Base-by-base conservation (phyloP, 2,113 vertebrate species). In the Prochilodus magdalenae region DNA sequence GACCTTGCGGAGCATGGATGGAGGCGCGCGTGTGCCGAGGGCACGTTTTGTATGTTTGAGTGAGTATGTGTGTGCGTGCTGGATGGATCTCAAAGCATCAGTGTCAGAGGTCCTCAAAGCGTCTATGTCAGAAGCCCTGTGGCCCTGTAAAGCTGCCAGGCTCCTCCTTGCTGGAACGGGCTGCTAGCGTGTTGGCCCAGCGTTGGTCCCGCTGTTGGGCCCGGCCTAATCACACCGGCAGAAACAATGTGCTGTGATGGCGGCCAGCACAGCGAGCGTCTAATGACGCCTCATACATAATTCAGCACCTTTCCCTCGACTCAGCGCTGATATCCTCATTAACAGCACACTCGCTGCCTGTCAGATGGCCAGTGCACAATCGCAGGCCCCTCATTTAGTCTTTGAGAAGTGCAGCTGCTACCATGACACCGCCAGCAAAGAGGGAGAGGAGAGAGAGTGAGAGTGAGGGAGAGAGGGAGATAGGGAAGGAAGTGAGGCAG, bases 281-380 rank as follows among this genome's bases (percentile, higher is more conserved):
- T 99, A 97, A 99, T 99, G 98, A 98, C 98, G 96, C 98, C 97
- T 99, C 98, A 99, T 99, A 97, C 97, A 99, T 99, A 98, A 99
- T 99, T 98, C 98, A 99, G 96, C 97, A 99, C 97, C 97, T 99
- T 98, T 98, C 96, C 94, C 97, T 98, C 99, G 97, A 97, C 98
- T 97, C 96, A 95, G 95, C 95, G 97, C 96, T 96, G 97, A 98
- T 98, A 97, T 97, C 97, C 97, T 99, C 98, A 99, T 99, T 99
- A 99, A 96, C 93, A 91, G 95, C 96, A 97, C 97, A 96, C 97
- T 97, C 95, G 96, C 96, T 97, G 97, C 94, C 95, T 98, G 97
- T 99, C 98, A 99, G 98, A 99, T 98, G 97, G 97, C 98, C 96
- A 96, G 96, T 96, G 94, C 97, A 97, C 96, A 97, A 99, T 97